phyloP scores from a whole-genome alignment of 2,113 vertebrate genomes.

The Barnardius zonarius region DNA sequence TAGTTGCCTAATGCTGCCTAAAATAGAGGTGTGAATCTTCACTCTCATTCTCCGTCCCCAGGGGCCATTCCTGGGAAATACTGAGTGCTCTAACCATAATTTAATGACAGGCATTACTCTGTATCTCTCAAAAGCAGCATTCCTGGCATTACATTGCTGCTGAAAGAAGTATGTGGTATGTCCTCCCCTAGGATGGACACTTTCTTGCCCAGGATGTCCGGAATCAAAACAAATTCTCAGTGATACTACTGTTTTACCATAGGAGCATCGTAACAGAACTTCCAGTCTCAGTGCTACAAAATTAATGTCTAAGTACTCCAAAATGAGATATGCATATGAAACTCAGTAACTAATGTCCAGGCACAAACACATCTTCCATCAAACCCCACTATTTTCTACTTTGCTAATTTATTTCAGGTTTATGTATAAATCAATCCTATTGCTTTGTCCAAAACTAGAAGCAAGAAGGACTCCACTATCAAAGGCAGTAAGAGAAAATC shows the following conservation, averaged over 20 bases:
- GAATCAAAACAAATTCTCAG: background rate
- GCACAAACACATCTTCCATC: background rate
- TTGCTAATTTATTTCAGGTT: background rate
- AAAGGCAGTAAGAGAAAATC: background rate
- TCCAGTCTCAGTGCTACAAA: background rate
- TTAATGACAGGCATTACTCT: background rate
- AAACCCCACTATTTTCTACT: background rate
- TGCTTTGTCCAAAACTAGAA: background rate
- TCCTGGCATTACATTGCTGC: background rate
- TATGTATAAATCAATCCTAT: background rate
- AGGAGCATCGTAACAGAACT: rapidly evolving
- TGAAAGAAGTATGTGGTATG: background rate
- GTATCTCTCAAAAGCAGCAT: background rate
- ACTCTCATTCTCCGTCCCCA: background rate
- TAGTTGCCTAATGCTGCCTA: background rate
- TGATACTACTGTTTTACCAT: background rate
- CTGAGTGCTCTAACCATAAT: background rate
- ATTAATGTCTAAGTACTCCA: background rate
- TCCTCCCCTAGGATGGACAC: background rate
- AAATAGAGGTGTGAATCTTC: background rate
- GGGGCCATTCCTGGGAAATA: background rate
- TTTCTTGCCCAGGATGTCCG: rapidly evolving
- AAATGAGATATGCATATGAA: background rate
- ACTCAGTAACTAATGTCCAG: background rate
- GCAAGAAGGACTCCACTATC: background rate